Evolutionary conservation across 2,888 invertebrate genomes (phyloP).

Genomic region (Drosophila flavopinicola): DNA sequence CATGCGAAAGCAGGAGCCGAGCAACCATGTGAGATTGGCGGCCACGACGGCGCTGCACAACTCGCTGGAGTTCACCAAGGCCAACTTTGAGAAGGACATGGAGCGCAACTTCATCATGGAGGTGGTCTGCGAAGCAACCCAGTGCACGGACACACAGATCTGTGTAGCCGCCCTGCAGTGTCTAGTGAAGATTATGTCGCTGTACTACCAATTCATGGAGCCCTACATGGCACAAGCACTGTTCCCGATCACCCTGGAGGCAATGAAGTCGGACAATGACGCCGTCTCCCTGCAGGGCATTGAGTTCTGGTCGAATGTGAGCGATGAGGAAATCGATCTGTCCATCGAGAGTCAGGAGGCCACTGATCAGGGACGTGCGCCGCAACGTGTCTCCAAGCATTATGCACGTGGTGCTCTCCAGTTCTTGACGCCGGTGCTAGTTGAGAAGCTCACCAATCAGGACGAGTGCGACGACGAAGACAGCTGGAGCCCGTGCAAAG

Average conservation of each 20-base stretch:
- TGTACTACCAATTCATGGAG: slow-evolving; percentile 99
- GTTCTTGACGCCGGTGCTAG: slow-evolving; percentile 96
- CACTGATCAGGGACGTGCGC: slow-evolving; percentile 96
- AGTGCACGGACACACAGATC: slow-evolving; percentile 95
- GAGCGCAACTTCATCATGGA: slow-evolving; percentile 99
- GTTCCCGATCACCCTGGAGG: slow-evolving; percentile 98
- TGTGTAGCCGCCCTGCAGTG: slow-evolving; percentile 99
- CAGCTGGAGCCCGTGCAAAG: slow-evolving; percentile 99
- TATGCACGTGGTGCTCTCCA: slow-evolving; percentile 99
- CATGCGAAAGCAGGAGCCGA: slow-evolving; percentile 97
- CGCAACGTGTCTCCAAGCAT: slow-evolving; percentile 95
- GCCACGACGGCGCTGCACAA: slow-evolving; percentile 98
- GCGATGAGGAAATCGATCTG: slow-evolving; percentile 99
- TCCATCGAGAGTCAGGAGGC: slow-evolving; percentile 97
- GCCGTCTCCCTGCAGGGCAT: slow-evolving; percentile 99
- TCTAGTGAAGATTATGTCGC: slow-evolving; percentile 97
- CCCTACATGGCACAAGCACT: slow-evolving; percentile 99
- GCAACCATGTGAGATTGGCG: slow-evolving; percentile 96
- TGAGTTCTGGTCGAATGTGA: slow-evolving; percentile 99
- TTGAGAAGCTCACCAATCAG: slow-evolving; percentile 97
- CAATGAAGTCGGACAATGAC: slow-evolving; percentile 98
- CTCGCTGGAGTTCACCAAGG: slow-evolving; percentile 98
- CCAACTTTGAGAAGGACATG: slow-evolving; percentile 98
- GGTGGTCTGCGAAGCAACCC: slow-evolving; percentile 99
- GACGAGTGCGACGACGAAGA: slow-evolving; percentile 99